Conservation (phyloP, 1,140 invertebrate species). For the Ips nitidus region DNA sequence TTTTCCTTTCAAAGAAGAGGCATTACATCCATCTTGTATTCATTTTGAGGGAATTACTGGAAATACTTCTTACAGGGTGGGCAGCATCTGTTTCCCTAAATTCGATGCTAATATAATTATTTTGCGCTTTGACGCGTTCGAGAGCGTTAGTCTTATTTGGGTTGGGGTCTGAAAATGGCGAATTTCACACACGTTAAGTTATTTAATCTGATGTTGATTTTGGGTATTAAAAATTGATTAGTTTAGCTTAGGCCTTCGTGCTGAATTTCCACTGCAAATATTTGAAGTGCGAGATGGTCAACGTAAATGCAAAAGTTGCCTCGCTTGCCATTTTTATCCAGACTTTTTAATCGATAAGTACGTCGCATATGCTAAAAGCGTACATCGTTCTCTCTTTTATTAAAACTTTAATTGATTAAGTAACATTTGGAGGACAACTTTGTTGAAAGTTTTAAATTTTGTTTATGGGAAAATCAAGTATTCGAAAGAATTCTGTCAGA, state of each 20-base stretch:
- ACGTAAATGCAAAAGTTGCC: background rate
- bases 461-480: constrained; percentile 34
- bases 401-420: background rate
- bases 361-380: no score
- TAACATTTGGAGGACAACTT: background rate
- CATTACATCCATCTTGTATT: constrained; percentile 7
- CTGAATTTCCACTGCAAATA: constrained; percentile 15
- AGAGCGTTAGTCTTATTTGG: constrained; percentile 23
- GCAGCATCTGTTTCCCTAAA: constrained; percentile 21
- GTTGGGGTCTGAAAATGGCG: constrained; percentile 26
- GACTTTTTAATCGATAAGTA: background rate
- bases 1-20: no score
- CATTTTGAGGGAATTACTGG: constrained; percentile 12
- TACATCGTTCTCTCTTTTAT: no score
- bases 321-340: background rate
- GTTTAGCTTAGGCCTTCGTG: constrained; percentile 2
- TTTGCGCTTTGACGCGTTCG: constrained; percentile 26
- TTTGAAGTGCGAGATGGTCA: constrained; percentile 7
- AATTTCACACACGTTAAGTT: constrained; percentile 29
- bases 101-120: constrained; percentile 31
- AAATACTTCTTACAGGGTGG: constrained; percentile 12
- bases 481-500: constrained; percentile 35
- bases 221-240: constrained; percentile 24
- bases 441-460: constrained; percentile 3
- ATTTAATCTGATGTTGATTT: constrained; percentile 25